Evolutionary conservation across 2,113 vertebrate species (phyloP).

Genomic region (Tragelaphus imberbis): DNA sequence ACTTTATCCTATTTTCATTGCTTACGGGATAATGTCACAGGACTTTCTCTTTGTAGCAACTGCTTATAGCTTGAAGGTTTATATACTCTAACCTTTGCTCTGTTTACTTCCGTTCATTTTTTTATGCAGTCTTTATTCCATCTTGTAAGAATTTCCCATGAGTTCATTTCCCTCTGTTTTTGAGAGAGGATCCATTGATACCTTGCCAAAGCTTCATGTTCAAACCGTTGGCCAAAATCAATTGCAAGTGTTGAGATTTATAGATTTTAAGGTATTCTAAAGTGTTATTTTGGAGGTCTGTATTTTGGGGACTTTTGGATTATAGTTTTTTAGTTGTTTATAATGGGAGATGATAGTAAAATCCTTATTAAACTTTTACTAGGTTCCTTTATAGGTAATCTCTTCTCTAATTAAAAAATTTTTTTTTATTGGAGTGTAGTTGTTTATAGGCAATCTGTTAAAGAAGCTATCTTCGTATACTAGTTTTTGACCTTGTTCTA

Average conservation of each 20-base stretch:
- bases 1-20: constrained; percentile 3
- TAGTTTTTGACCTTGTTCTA: neutral
- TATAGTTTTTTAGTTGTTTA: neutral
- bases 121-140: neutral
- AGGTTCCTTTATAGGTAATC: neutral
- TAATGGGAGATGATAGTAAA: neutral
- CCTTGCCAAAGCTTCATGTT: neutral
- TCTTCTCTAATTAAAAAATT: neutral
- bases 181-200: neutral
- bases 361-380: neutral
- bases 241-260: neutral
- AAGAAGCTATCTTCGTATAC: neutral
- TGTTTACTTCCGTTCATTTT: neutral
- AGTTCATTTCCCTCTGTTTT: neutral
- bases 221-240: neutral
- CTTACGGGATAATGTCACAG: neutral
- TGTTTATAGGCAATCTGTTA: neutral
- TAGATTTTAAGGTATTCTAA: constrained; percentile 1
- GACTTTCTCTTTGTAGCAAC: neutral
- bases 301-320: neutral
- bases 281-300: neutral
- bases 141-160: neutral
- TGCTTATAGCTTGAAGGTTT: neutral
- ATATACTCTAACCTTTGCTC: neutral
- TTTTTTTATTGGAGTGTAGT: neutral